Conservation (phyloP, 2,113 vertebrate species). For the Pomatostomus ruficeps region DNA sequence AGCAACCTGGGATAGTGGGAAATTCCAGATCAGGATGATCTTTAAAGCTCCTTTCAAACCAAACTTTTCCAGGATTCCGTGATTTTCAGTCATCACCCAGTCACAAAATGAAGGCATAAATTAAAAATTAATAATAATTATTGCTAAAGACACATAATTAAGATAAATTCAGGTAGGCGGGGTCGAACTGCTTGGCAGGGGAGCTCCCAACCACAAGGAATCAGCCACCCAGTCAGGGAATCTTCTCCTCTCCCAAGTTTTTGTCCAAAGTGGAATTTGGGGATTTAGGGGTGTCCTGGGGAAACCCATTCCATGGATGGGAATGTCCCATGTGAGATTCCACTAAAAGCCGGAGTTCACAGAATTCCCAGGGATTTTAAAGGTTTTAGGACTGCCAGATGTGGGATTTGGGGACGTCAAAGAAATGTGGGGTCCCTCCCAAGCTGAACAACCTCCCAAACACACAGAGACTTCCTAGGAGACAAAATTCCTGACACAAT, state of each 20-base stretch:
- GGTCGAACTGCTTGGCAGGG: not conserved
- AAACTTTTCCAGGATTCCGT: not conserved
- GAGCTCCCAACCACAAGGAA: not conserved
- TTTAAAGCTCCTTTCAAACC: not conserved
- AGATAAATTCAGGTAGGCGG: not conserved
- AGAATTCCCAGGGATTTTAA: not conserved
- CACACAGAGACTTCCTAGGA: not conserved
- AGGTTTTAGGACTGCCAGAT: not conserved
- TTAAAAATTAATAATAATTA: not conserved
- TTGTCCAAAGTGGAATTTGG: not conserved
- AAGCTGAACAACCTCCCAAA: not conserved
- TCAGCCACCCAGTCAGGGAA: not conserved
- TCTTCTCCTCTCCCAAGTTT: not conserved
- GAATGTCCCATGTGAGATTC: fast-evolving
- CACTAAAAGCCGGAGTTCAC: not conserved
- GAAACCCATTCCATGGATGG: not conserved
- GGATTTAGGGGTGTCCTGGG: not conserved
- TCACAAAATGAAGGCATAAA: not conserved
- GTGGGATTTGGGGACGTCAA: fast-evolving
- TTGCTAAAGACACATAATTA: not conserved
- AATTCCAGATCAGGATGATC: not conserved
- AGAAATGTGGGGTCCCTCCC: not conserved
- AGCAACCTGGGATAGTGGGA: not conserved
- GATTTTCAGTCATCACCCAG: not conserved
- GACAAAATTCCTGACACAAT: not conserved